Percentiles rank a stretch among this genome's conserved stretches.
phyloP scores from a whole-genome alignment of 2,113 vertebrate species.

The Progne subis region DNA sequence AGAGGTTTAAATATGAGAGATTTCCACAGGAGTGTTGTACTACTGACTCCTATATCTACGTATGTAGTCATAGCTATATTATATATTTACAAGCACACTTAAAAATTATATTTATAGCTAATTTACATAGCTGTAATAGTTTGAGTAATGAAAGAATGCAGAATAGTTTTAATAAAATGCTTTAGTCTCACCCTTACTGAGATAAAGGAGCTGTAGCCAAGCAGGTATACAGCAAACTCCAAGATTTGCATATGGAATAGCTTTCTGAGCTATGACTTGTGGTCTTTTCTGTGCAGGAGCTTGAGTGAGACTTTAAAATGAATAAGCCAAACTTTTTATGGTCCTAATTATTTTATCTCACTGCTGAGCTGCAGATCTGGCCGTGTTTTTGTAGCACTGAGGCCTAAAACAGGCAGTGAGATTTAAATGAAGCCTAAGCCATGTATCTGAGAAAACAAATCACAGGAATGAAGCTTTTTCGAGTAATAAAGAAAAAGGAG shows the following conservation, averaged over 20 bases:
- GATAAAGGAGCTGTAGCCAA: neutral
- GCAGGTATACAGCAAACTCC: neutral
- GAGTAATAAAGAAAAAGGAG: neutral
- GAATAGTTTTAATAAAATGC: neutral
- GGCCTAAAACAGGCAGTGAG: neutral
- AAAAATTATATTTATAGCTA: neutral
- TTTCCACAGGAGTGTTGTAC: neutral
- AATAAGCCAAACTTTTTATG: neutral
- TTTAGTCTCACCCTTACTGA: neutral
- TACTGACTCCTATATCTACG: neutral
- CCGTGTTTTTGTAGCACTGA: neutral
- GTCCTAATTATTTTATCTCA: neutral
- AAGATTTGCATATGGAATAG: neutral
- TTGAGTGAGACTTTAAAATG: neutral
- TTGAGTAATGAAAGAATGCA: neutral
- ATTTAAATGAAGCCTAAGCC: neutral
- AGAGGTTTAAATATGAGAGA: neutral
- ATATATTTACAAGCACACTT: too few species aligned
- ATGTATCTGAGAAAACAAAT: neutral
- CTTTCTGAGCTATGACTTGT: neutral
- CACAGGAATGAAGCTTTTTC: neutral
- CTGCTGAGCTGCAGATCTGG: neutral
- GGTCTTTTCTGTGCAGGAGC: neutral
- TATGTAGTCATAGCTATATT: neutral
- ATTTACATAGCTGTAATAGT: neutral